Evolutionary conservation across 2,113 vertebrate species (phyloP).

Genomic region (Forbesichthys papilliferus): DNA sequence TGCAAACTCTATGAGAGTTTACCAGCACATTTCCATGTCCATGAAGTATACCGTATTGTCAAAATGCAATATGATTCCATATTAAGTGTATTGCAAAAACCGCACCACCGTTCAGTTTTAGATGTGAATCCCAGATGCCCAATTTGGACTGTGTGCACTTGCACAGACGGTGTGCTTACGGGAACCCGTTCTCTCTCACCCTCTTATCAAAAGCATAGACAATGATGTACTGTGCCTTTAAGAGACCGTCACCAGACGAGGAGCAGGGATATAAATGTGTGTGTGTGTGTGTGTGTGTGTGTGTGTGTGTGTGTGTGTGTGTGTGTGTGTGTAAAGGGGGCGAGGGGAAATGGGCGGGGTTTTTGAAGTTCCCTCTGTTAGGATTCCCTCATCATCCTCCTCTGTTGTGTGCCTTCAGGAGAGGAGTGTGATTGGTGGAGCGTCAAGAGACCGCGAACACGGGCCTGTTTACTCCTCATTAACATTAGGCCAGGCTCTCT

Average conservation of each 20-base stretch:
- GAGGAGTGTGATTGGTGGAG: slow-evolving; percentile 34
- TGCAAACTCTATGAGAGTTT: neutral
- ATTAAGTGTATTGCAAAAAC: neutral
- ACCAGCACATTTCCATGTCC: neutral
- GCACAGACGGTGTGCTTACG: neutral
- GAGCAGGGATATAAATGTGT: neutral
- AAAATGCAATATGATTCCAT: neutral
- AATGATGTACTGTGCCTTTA: no score
- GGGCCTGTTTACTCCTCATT: slow-evolving; percentile 60
- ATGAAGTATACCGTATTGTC: no score
- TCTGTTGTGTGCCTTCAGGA: slow-evolving; percentile 36
- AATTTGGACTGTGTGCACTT: neutral
- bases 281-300: neutral
- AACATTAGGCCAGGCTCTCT: slow-evolving; percentile 41
- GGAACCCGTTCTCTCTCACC: no score
- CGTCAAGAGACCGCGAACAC: slow-evolving; percentile 41
- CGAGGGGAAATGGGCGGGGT: slow-evolving; percentile 23
- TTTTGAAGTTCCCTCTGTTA: slow-evolving; percentile 52
- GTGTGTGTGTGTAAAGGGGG: neutral
- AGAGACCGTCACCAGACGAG: neutral
- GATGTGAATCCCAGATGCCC: no score
- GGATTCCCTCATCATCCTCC: slow-evolving; percentile 54
- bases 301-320: neutral
- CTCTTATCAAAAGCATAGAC: no score
- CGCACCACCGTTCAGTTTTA: no score